Percentiles rank a stretch among this genome's conserved stretches.
Evolutionary conservation across 2,113 vertebrate genomes (phyloP).

Genomic region (Chloroceryle aenea): DNA sequence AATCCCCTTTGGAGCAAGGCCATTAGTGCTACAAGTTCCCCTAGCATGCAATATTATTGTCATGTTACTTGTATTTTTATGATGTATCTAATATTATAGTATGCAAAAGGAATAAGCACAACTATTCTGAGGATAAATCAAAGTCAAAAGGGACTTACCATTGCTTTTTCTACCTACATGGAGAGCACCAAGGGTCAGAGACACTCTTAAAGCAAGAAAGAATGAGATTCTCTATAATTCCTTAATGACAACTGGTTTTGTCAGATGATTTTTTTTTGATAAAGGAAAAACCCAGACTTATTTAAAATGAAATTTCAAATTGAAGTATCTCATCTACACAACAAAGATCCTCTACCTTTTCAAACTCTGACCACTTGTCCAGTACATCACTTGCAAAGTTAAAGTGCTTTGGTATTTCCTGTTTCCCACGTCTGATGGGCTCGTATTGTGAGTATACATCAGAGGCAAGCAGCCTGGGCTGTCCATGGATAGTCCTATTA

Average conservation of each 20-base stretch:
- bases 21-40: not conserved
- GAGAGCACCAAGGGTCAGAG: not conserved
- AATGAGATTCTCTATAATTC: not conserved
- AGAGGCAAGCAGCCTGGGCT: not conserved
- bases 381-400: slow-evolving; percentile 87
- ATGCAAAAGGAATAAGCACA: not conserved
- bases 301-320: not conserved
- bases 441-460: slow-evolving; percentile 65
- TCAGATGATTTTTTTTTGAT: not conserved
- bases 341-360: slow-evolving; percentile 74
- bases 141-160: not conserved
- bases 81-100: not conserved
- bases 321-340: not conserved
- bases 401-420: slow-evolving; percentile 75
- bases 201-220: not conserved
- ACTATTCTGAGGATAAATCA: not conserved
- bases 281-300: not conserved
- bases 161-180: not conserved
- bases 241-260: not conserved
- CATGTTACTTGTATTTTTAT: not conserved
- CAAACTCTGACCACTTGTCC: slow-evolving; percentile 82
- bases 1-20: not conserved
- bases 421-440: slow-evolving; percentile 20
- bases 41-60: not conserved
- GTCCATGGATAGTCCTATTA: not conserved